These are phyloP conservation scores for Paratilapia polleni DNA, from an alignment of 2,113 vertebrate species.

Conservation along the genomic window DNA sequence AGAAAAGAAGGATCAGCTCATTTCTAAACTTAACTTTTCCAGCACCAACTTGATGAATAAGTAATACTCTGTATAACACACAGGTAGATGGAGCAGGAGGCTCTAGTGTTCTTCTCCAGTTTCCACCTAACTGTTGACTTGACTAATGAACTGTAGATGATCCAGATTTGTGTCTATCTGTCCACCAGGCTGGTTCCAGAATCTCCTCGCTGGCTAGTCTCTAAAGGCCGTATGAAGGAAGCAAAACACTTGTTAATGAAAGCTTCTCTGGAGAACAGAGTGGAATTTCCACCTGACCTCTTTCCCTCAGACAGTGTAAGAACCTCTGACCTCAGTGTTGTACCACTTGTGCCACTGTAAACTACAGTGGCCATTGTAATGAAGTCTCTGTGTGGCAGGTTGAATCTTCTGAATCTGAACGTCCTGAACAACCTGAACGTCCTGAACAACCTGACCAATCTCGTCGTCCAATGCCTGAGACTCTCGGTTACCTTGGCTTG, in stretches of 20 bases:
- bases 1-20: too few relatives aligned
- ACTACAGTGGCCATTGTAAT: neutral
- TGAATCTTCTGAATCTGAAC: too few relatives aligned
- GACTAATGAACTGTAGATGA: neutral
- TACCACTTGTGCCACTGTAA: neutral
- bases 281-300: conserved; percentile 53
- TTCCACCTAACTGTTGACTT: neutral
- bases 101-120: neutral
- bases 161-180: neutral
- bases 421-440: too few relatives aligned
- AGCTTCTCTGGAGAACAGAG: conserved; percentile 49
- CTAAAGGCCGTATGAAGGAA: conserved; percentile 34
- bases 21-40: neutral
- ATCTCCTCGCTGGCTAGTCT: conserved; percentile 68
- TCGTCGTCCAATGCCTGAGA: too few relatives aligned
- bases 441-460: too few relatives aligned
- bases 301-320: conserved; percentile 34
- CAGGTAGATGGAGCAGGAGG: neutral
- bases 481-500: conserved; percentile 40
- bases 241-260: conserved; percentile 45
- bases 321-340: neutral
- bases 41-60: neutral
- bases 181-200: conserved; percentile 56
- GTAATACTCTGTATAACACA: neutral
- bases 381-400: neutral